Evolutionary conservation across 2,888 invertebrate species (phyloP).

Genomic region (Aethes cnicana): DNA sequence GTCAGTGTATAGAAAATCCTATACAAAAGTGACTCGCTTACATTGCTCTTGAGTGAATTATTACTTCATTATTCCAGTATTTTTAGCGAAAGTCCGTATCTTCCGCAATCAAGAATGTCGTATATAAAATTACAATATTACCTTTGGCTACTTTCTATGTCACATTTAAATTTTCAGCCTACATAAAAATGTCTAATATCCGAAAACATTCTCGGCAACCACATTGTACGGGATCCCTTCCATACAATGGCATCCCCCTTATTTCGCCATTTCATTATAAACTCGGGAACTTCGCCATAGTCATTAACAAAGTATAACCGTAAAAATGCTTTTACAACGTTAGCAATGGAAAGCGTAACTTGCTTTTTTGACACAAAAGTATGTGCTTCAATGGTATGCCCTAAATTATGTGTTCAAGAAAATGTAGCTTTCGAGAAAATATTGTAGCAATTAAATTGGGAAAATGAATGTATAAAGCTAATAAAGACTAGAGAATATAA

Average conservation of each 20-base stretch:
- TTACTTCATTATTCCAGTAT: no score
- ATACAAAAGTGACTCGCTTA: no score
- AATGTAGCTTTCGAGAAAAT: background rate
- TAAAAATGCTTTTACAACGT: slow-evolving; percentile 15
- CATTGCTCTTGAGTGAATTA: no score
- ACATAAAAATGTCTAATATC: slow-evolving; percentile 11
- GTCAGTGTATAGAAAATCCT: no score
- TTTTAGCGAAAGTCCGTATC: background rate
- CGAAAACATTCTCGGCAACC: background rate
- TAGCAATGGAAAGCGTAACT: background rate
- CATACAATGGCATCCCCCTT: slow-evolving; percentile 5
- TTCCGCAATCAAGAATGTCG: background rate
- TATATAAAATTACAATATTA: slow-evolving; percentile 10
- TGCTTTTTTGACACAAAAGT: slow-evolving; percentile 7
- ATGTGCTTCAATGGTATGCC: no score
- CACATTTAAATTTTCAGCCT: background rate
- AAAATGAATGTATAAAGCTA: background rate
- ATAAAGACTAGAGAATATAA: no score
- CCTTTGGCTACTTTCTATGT: background rate
- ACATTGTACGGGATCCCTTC: background rate
- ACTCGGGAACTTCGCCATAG: slow-evolving; percentile 2
- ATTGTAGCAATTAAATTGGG: slow-evolving; percentile 5
- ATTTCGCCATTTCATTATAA: slow-evolving; percentile 10
- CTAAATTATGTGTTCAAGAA: no score
- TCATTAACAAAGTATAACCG: slow-evolving; percentile 20